phyloP scores from a whole-genome alignment of 2,113 vertebrate species.

The Mus spicilegus region DNA sequence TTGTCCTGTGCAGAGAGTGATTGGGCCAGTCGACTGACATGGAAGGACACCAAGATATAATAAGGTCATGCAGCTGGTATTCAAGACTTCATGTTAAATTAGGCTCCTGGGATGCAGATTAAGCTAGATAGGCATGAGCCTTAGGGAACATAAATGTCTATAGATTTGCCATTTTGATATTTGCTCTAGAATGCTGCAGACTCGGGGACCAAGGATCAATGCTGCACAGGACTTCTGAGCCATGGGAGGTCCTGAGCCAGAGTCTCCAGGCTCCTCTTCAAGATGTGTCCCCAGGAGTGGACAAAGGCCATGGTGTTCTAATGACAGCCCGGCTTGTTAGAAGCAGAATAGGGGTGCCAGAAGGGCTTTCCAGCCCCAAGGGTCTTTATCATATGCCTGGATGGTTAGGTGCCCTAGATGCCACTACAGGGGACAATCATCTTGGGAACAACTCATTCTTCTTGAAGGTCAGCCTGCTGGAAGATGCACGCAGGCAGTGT shows the following conservation, averaged over 20 bases:
- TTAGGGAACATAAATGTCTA: slow-evolving; percentile 4
- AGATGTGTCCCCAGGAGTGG: not conserved
- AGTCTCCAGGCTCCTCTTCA: not conserved
- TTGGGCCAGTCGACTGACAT: not conserved
- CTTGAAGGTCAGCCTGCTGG: slow-evolving; percentile 56
- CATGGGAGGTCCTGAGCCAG: not conserved
- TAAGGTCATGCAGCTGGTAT: not conserved
- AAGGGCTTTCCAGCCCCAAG: slow-evolving; percentile 9
- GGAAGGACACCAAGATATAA: not conserved
- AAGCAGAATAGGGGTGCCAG: not conserved
- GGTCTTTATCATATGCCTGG: not conserved
- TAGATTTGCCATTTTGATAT: slow-evolving; percentile 30
- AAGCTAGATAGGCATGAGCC: slow-evolving; percentile 51
- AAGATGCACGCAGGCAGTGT: not conserved
- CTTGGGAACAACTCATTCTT: not conserved
- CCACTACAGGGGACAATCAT: not conserved
- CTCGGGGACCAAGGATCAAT: not conserved
- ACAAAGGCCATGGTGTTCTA: not conserved
- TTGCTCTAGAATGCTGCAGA: not conserved
- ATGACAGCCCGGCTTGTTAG: not conserved
- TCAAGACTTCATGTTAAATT: slow-evolving; percentile 29
- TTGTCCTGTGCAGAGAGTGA: not conserved
- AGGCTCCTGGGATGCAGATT: not conserved
- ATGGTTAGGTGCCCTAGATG: not conserved
- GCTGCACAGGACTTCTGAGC: not conserved